These are phyloP conservation scores for Daktulosphaira vitifoliae DNA, from an alignment of 1,140 invertebrate species.

Conservation along the genomic window DNA sequence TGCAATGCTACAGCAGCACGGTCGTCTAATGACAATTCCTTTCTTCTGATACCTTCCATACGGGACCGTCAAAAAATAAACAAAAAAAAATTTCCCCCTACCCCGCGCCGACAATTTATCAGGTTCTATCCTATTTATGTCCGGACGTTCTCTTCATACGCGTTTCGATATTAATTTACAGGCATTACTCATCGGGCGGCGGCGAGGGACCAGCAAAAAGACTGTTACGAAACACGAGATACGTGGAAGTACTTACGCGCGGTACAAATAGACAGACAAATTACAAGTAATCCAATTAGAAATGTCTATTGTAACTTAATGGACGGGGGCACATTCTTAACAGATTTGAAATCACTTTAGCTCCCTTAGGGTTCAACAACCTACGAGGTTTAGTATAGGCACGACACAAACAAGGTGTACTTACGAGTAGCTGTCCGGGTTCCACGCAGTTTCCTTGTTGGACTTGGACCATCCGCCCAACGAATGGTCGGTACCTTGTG, in stretches of 20 bases:
- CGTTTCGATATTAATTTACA: slow-evolving; percentile 2
- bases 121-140: slow-evolving; percentile 10
- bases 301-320: neutral
- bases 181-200: neutral
- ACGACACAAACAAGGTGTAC: too few species aligned
- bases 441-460: slow-evolving; percentile 17
- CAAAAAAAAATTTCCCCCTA: too few species aligned
- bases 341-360: too few species aligned
- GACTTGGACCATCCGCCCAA: slow-evolving; percentile 13
- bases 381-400: too few species aligned
- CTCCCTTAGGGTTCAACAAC: too few species aligned
- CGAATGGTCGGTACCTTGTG: slow-evolving; percentile 10
- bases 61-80: too few species aligned
- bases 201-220: too few species aligned
- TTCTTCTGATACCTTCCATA: too few species aligned
- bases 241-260: too few species aligned
- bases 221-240: too few species aligned
- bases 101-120: slow-evolving; percentile 22
- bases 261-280: neutral
- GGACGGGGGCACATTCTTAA: too few species aligned
- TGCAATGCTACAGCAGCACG: neutral
- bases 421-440: slow-evolving; percentile 18
- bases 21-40: slow-evolving; percentile 26
- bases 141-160: slow-evolving; percentile 3
- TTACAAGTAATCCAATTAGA: slow-evolving; percentile 11